Evolutionary conservation across 2,113 vertebrate species (phyloP).

Genomic region (Arizona elegans): DNA sequence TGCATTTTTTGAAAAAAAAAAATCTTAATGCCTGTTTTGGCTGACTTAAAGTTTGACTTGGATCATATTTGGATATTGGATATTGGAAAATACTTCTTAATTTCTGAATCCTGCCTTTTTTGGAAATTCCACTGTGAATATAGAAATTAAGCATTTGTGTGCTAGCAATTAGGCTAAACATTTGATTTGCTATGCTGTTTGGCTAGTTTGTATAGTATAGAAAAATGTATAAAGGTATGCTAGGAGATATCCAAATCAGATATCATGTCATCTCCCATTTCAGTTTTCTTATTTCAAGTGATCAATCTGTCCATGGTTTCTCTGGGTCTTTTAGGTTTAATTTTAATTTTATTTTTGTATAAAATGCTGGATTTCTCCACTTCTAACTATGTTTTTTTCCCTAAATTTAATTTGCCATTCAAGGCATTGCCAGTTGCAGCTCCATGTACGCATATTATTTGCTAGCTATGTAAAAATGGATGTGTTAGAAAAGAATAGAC

Average conservation of each 20-base stretch:
- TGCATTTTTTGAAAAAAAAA: not conserved
- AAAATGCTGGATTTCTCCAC: not conserved
- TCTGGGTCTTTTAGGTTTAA: not conserved
- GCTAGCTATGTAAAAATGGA: not conserved
- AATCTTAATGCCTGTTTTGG: not conserved
- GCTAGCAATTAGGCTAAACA: not conserved
- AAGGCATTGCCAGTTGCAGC: not conserved
- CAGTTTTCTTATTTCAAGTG: not conserved
- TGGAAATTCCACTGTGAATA: not conserved
- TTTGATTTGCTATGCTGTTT: not conserved
- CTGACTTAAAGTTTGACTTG: not conserved
- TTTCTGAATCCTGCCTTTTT: not conserved
- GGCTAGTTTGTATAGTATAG: not conserved
- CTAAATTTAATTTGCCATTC: not conserved
- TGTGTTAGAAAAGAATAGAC: not conserved
- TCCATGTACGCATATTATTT: not conserved
- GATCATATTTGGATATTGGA: not conserved
- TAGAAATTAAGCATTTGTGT: constrained; percentile 25
- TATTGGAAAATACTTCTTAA: not conserved
- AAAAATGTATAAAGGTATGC: constrained; percentile 19
- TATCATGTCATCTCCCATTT: not conserved
- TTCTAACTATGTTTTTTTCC: not conserved
- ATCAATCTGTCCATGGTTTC: not conserved
- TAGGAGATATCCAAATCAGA: constrained; percentile 13
- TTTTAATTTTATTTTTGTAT: not conserved